phyloP scores from a whole-genome alignment of 2,113 vertebrate species.

The Typhlomys cinereus region DNA sequence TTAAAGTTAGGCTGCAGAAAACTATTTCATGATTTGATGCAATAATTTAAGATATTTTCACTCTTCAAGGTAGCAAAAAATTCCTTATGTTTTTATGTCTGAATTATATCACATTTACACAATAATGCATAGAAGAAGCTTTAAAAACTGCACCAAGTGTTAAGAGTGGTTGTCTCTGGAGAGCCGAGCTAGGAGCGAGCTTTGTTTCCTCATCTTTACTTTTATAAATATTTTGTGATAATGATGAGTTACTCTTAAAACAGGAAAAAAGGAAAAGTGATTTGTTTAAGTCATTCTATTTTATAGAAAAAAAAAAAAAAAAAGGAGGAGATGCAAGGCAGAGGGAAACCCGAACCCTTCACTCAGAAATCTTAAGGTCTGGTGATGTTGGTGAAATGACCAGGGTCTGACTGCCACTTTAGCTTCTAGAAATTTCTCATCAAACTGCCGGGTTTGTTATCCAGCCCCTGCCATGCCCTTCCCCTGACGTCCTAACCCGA shows the following conservation, averaged over 20 bases:
- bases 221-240: neutral
- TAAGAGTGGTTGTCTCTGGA: neutral
- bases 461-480: neutral
- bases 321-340: neutral
- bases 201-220: neutral
- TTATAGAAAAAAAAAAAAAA: no score
- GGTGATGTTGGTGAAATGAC: neutral
- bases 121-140: neutral
- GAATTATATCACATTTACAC: neutral
- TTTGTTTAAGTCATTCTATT: neutral
- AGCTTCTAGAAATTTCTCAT: neutral
- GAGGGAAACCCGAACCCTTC: neutral
- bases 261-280: neutral
- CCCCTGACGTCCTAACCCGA: neutral
- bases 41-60: neutral
- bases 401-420: neutral
- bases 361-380: neutral
- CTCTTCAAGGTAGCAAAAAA: neutral
- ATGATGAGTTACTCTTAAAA: constrained; percentile 1
- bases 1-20: no score
- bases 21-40: neutral
- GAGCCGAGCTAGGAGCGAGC: no score
- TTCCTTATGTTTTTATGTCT: neutral
- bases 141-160: neutral
- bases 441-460: neutral